These are phyloP conservation scores for Lordiphosa andalusiaca DNA, from an alignment of 2,888 invertebrate genomes.

Conservation along the genomic window DNA sequence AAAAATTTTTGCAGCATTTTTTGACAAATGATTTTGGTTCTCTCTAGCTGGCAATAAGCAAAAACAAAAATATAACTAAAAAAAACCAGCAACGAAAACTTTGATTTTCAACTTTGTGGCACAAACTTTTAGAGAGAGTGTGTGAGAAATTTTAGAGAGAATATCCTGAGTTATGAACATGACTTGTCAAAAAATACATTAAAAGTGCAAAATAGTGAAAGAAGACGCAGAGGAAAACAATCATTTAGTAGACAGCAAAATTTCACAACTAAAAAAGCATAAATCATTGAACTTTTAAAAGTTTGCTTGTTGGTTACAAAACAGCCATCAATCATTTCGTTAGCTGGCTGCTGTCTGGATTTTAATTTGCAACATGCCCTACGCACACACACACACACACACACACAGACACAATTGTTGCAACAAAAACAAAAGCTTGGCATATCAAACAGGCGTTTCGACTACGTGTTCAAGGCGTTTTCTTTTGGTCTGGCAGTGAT, in stretches of 20 bases:
- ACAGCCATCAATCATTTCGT: constrained; percentile 63
- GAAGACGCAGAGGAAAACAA: constrained; percentile 51
- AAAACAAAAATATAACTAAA: constrained; percentile 53
- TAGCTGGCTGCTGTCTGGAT: constrained; percentile 54
- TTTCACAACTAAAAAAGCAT: constrained; percentile 51
- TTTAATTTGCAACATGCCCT: constrained; percentile 63
- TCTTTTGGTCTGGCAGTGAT: constrained; percentile 39
- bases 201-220: constrained; percentile 65
- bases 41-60: constrained; percentile 49
- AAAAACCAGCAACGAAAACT: constrained; percentile 60
- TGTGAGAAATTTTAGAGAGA: constrained; percentile 52
- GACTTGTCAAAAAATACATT: constrained; percentile 72
- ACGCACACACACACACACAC: constrained; percentile 11
- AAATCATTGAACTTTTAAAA: constrained; percentile 65
- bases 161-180: constrained; percentile 74
- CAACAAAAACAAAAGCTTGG: constrained; percentile 33
- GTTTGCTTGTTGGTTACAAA: constrained; percentile 26
- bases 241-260: constrained; percentile 60
- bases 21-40: constrained; percentile 69
- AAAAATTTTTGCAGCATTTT: constrained; percentile 61
- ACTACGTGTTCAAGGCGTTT: constrained; percentile 55
- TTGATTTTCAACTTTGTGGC: constrained; percentile 61
- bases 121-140: constrained; percentile 31
- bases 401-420: constrained; percentile 15
- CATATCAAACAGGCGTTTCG: constrained; percentile 39